These are phyloP conservation scores for Ciona savignyi DNA, from an alignment of 23 tunicate genomes.

Conservation along the genomic window DNA sequence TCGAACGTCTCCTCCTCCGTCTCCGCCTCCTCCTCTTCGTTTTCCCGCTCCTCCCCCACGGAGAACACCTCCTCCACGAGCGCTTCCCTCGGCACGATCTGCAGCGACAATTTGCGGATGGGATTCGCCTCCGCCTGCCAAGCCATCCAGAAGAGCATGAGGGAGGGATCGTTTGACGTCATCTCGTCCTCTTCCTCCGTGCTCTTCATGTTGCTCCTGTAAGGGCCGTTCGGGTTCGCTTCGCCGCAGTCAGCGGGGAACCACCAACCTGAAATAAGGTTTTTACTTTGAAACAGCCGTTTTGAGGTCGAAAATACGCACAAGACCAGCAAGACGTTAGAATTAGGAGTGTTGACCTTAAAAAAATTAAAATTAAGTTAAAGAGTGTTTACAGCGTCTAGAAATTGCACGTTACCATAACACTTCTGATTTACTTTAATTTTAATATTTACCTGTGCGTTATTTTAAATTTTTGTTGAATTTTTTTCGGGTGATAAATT, in stretches of 20 bases:
- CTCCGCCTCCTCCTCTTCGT: background rate
- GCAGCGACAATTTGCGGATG: slow-evolving; percentile 55
- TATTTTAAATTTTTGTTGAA: too few relatives aligned
- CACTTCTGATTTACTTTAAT: too few relatives aligned
- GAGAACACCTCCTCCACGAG: background rate
- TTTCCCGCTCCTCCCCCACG: background rate
- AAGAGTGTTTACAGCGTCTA: too few relatives aligned
- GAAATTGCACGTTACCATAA: too few relatives aligned
- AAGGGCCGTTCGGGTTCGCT: slow-evolving; percentile 83
- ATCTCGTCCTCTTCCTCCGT: background rate
- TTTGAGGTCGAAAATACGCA: too few relatives aligned
- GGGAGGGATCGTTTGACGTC: background rate
- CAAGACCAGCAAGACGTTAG: too few relatives aligned
- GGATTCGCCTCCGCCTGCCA: slow-evolving; percentile 65
- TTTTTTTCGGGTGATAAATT: too few relatives aligned
- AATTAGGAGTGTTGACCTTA: too few relatives aligned
- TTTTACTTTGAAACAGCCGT: too few relatives aligned
- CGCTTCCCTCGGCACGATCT: slow-evolving; percentile 65
- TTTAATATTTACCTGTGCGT: too few relatives aligned
- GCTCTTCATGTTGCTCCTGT: background rate
- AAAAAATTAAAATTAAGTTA: too few relatives aligned
- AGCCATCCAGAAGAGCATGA: slow-evolving; percentile 23
- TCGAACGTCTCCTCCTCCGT: background rate
- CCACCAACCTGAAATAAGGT: slow-evolving; percentile 93
- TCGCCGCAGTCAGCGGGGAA: slow-evolving; percentile 67